Evolutionary conservation across 2,888 invertebrate genomes (phyloP).

Genomic region (Esperia sulphurella): DNA sequence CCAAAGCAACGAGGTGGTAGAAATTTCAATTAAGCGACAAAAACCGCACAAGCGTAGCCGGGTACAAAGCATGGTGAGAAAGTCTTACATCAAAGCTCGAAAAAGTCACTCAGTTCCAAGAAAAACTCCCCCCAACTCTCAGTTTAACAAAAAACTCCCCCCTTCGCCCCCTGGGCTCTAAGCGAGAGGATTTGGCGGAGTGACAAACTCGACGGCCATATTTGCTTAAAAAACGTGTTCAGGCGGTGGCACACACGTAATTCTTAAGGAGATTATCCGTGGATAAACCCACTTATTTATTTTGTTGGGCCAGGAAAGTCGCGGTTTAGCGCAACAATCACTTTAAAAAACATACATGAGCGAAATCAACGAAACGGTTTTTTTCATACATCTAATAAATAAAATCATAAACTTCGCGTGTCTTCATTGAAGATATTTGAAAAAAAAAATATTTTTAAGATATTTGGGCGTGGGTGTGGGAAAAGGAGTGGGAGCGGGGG

Average conservation of each 20-base stretch:
- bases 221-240: constrained; percentile 37
- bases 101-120: not conserved
- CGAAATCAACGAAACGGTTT: too few relatives aligned
- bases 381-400: too few relatives aligned
- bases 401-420: too few relatives aligned
- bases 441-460: too few relatives aligned
- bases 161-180: not conserved
- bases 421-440: too few relatives aligned
- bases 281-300: constrained; percentile 62
- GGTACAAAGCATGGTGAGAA: not conserved
- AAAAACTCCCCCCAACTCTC: not conserved
- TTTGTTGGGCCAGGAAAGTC: constrained; percentile 37
- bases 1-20: too few relatives aligned
- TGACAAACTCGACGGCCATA: constrained; percentile 17
- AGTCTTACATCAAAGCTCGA: not conserved
- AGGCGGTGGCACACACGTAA: constrained; percentile 45
- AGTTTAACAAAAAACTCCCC: not conserved
- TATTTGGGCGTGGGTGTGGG: too few relatives aligned
- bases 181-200: constrained; percentile 4
- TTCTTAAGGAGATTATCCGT: constrained; percentile 70
- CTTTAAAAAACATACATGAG: too few relatives aligned
- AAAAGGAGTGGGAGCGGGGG: too few relatives aligned
- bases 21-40: not conserved
- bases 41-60: not conserved
- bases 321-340: constrained; percentile 14